These are phyloP conservation scores for Hyperoplus immaculatus DNA, from an alignment of 2,797 vertebrate species.

Conservation along the genomic window DNA sequence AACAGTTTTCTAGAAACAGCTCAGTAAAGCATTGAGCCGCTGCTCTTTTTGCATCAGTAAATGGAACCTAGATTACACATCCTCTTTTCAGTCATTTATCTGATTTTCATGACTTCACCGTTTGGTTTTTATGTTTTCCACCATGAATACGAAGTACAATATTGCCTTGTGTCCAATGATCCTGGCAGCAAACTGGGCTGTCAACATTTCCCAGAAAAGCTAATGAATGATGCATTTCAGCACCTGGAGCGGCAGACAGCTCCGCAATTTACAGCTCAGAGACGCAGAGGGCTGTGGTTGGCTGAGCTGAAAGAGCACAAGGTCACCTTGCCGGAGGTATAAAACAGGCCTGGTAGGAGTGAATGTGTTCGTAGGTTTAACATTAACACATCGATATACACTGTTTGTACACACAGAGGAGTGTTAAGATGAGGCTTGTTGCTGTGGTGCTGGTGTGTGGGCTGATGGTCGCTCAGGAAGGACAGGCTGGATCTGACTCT, in stretches of 20 bases:
- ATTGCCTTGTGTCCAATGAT: neutral
- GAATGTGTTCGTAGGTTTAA: neutral
- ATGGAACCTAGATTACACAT: neutral
- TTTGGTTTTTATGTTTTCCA: neutral
- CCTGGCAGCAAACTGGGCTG: neutral
- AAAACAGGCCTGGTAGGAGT: conserved; percentile 52
- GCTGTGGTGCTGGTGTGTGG: conserved; percentile 72
- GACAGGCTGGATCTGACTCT: conserved; percentile 30
- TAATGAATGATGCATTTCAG: conserved; percentile 71
- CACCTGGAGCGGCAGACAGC: conserved; percentile 32
- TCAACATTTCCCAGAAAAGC: conserved; percentile 70
- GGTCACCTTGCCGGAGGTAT: conserved; percentile 65
- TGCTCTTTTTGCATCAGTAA: neutral
- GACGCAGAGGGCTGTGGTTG: conserved; percentile 59
- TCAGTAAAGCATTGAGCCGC: neutral
- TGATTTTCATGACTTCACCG: neutral
- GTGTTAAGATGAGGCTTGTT: conserved; percentile 68
- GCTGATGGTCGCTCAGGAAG: conserved; percentile 67
- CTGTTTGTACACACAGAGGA: neutral
- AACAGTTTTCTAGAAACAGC: neutral
- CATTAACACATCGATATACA: neutral
- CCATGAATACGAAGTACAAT: neutral
- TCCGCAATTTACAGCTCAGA: conserved; percentile 43
- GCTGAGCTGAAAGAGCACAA: conserved; percentile 42
- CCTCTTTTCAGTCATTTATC: neutral